Evolutionary conservation across 1,140 invertebrate genomes (phyloP), one percentile per base, ranked within the genome.

Genomic region (Hycleus cichorii): DNA sequence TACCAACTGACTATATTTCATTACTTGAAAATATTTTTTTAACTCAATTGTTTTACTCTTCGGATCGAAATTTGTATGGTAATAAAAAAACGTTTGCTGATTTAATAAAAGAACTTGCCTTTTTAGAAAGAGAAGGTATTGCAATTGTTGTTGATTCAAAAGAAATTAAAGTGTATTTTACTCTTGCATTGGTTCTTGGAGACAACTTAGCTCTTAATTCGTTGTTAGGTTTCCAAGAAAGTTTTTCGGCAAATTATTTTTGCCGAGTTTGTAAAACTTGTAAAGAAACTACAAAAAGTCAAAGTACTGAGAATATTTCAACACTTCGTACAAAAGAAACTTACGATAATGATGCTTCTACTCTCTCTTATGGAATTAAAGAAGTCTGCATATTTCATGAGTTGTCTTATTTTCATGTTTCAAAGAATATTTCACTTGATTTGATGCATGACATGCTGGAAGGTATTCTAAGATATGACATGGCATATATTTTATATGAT

Each of bases 371-470:
- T 48, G 58, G 62, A 39, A 47, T 54, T 25, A 72, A 71, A 64
- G 64, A 69, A 60, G 49, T 53, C 47, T 75, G 70, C 52, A 47
- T 70, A 32, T 75, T 71, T 59, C 60, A 73, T 48, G 12, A 47
- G 12, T 42, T 74, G 5, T 48, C 53, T 27, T 59, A 64, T 59
- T 76, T 73, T 67, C 67, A 74, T 65, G 64, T 72, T 26, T 65
- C 66, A 25, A 32, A 71, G 12, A 75, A 76, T 64, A 63, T 61
- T 47, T 62, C 59, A 42, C 64, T 72, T 40, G 74, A 76, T 62
- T 47, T 66, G 2, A 73, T 75, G 72, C 72, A 62, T 50, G 56
- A 52, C 44, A 1, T 62, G 24, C 46, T 58, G n/a, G 56, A 62
- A 55, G 60, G 49, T 49, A 47, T 49, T 48, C 38, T 46, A 39